These are phyloP conservation scores for Halcyon chelicuti DNA, from an alignment of 2,797 vertebrate genomes.

Conservation along the genomic window DNA sequence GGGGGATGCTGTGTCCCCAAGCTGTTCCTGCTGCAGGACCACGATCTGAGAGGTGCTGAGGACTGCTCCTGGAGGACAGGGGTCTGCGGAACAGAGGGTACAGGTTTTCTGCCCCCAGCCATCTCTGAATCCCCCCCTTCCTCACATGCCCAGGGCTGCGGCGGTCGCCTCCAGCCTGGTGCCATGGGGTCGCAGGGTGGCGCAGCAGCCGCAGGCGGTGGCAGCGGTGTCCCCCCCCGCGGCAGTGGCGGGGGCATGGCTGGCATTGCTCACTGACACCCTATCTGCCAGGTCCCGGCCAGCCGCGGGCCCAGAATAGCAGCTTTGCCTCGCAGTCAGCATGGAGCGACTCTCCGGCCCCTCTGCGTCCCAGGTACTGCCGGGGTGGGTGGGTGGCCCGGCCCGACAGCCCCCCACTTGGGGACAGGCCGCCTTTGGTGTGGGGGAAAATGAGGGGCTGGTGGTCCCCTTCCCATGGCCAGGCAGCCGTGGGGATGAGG, in stretches of 20 bases:
- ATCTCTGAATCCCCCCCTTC: background rate
- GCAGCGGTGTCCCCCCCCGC: background rate
- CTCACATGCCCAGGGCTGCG: fast-evolving
- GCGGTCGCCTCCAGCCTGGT: background rate
- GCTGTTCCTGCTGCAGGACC: background rate
- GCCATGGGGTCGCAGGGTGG: background rate
- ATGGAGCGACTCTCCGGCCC: conserved; percentile 42
- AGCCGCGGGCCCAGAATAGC: conserved; percentile 75
- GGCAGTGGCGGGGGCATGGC: conserved; percentile 41
- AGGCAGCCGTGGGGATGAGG: background rate
- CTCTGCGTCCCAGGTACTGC: conserved; percentile 8
- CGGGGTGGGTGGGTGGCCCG: background rate
- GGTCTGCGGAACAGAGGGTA: fast-evolving
- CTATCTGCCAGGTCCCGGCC: conserved; percentile 51
- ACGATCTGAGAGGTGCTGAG: background rate
- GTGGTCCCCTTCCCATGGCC: fast-evolving
- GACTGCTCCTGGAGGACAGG: background rate
- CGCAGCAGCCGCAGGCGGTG: background rate
- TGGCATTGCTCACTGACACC: conserved; percentile 51
- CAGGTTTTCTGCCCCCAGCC: background rate
- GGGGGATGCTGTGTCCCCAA: background rate
- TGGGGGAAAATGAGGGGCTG: background rate
- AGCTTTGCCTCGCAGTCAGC: conserved; percentile 36
- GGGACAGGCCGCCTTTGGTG: background rate
- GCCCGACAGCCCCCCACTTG: fast-evolving